Evolutionary conservation across 2,888 invertebrate species (phyloP), one percentile per base, ranked within the genome.

Genomic region (Odontothrips loti): DNA sequence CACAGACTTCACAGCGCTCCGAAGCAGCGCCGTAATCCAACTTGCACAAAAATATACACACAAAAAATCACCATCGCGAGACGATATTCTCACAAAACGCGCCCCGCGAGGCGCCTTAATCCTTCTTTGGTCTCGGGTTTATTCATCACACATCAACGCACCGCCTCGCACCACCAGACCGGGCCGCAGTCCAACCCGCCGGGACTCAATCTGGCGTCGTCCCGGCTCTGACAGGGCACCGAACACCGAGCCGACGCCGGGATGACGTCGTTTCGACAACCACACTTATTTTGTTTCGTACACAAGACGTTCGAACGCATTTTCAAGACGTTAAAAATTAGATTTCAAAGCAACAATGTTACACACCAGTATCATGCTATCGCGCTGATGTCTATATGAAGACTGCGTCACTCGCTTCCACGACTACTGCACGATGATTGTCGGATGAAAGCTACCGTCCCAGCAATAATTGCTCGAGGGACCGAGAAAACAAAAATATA

Each of bases 1-100:
- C 68, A 75, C 68, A 75, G 68, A 75, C 68, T 75, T 75, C 11
- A 27, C 68, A 75, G 58, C 58, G 58, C 58, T 58, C 58, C 58
- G 58, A 58, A 43, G 58, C 20, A 17, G 68, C 68, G 68, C 68
- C 27, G 27, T 23, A n/a, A 23, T 27, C 27, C 11, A 68, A 68
- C n/a, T 68, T 68, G 68, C 68, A 75, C 68, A 75, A 75, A 75
- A 75, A 75, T 75, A 75, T 75, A 75, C 68, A 75, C n/a, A 75
- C 68, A 75, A 75, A 10, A 75, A 6, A 23, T 27, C 27, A 27
- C 9, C 27, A 27, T 75, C 68, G 11, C 6, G 34, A 43, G 27
- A 27, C 68, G 27, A n/a, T 27, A 75, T 27, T 75, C 68, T 75
- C 27, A 27, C 68, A 12, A 58, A 58, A 17, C 58, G 34, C 34